Evolutionary conservation across 1,140 invertebrate genomes (phyloP).

Genomic region (Acyrthosiphon pisum): DNA sequence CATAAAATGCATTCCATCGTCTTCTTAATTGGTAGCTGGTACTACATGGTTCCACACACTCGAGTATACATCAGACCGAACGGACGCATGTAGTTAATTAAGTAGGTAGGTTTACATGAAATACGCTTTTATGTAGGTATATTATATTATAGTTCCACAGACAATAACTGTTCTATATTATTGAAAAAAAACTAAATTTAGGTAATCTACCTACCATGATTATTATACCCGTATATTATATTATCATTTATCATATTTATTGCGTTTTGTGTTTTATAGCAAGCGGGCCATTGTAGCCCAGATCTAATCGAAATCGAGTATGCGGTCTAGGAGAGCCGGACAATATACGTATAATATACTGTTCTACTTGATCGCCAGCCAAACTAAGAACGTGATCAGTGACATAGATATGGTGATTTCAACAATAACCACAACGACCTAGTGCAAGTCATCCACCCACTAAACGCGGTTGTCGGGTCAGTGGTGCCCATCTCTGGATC

Average conservation of each 20-base stretch:
- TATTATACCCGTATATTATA: not conserved
- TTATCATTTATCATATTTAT: not conserved
- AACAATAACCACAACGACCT: slow-evolving; percentile 80
- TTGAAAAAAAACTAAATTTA: not conserved
- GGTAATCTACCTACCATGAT: no score
- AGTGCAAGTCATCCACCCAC: slow-evolving; percentile 85
- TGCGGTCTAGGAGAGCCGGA: slow-evolving; percentile 88
- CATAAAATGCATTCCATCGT: not conserved
- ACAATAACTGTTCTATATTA: not conserved
- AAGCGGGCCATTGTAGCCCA: slow-evolving; percentile 94
- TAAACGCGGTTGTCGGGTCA: slow-evolving; percentile 73
- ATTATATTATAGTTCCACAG: not conserved
- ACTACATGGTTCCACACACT: not conserved
- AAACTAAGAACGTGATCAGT: slow-evolving; percentile 89
- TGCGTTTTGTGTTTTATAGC: slow-evolving; percentile 64
- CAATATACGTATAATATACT: slow-evolving; percentile 71
- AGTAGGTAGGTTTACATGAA: not conserved
- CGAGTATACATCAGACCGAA: not conserved
- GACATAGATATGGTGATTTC: slow-evolving; percentile 91
- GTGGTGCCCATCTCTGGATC: slow-evolving; percentile 78
- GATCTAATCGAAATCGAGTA: slow-evolving; percentile 92
- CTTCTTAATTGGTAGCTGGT: not conserved
- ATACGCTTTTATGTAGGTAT: not conserved
- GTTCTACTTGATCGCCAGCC: slow-evolving; percentile 93
- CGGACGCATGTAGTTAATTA: not conserved